Evolutionary conservation across 2,888 invertebrate genomes (phyloP).

Genomic region (Limenitis arthemis): DNA sequence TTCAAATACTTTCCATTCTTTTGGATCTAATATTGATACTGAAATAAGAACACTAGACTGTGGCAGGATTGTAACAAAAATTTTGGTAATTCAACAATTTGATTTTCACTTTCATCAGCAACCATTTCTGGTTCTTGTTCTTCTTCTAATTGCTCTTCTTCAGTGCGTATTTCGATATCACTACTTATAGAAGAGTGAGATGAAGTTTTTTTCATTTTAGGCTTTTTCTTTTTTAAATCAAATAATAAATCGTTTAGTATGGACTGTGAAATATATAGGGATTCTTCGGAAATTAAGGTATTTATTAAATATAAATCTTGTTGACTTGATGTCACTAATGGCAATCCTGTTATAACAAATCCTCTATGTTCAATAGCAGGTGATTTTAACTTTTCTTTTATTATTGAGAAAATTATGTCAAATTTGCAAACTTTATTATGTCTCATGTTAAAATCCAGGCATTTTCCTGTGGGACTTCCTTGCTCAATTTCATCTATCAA

Average conservation of each 20-base stretch:
- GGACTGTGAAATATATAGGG: conserved; percentile 34
- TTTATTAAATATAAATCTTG: conserved; percentile 32
- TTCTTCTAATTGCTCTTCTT: conserved; percentile 36
- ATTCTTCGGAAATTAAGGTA: conserved; percentile 45
- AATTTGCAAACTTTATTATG: conserved; percentile 63
- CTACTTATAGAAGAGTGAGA: conserved; percentile 34
- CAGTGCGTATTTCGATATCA: conserved; percentile 30
- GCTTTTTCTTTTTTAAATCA: conserved; percentile 46
- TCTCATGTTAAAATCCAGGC: conserved; percentile 71
- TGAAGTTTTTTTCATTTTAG: conserved; percentile 27
- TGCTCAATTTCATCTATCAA: conserved; percentile 72
- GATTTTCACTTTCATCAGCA: conserved; percentile 32
- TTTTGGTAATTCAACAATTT: conserved; percentile 44
- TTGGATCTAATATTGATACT: conserved; percentile 27
- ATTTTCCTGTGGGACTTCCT: conserved; percentile 66
- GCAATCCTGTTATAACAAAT: conserved; percentile 76
- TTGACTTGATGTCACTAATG: conserved; percentile 65
- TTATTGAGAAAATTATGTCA: conserved; percentile 62
- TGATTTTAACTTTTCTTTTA: conserved; percentile 65
- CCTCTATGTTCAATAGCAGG: conserved; percentile 72
- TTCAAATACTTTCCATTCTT: conserved; percentile 31
- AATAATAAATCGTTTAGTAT: conserved; percentile 40
- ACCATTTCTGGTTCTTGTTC: conserved; percentile 34
- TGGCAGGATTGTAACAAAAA: conserved; percentile 45
- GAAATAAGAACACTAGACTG: no score